Conservation (phyloP, 2,797 vertebrate species). For the Scolopax bukidnonensis region DNA sequence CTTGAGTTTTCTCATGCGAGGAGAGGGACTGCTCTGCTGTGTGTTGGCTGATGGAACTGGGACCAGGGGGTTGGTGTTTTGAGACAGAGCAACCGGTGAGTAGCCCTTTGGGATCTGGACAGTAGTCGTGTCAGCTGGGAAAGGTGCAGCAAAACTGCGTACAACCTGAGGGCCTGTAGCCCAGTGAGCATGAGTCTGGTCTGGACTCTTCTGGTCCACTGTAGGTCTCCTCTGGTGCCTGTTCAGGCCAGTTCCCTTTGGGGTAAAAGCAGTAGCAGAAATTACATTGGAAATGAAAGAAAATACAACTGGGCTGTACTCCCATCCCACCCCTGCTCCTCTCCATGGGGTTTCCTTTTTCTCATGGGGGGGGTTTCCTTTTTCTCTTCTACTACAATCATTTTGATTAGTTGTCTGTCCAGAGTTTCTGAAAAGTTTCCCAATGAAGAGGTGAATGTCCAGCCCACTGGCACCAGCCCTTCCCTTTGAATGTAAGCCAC, state of each 20-base stretch:
- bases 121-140: rapidly evolving
- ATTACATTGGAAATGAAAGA: not conserved
- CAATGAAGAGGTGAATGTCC: not conserved
- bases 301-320: not conserved
- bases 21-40: not conserved
- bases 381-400: not conserved
- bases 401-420: not conserved
- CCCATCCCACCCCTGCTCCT: not conserved
- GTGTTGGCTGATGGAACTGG: not conserved
- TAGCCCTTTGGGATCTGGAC: not conserved
- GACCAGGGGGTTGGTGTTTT: not conserved
- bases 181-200: not conserved
- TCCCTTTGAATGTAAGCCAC: not conserved
- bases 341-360: not conserved
- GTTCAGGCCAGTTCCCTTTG: not conserved
- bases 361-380: not conserved
- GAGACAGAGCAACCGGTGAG: not conserved
- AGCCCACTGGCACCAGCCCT: not conserved
- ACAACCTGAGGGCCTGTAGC: not conserved
- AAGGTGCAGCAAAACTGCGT: not conserved
- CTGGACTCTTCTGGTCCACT: not conserved
- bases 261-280: not conserved
- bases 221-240: not conserved
- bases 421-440: not conserved
- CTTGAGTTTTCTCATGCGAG: not conserved